phyloP scores from a whole-genome alignment of 2,797 vertebrate species.

The Amblyraja radiata region DNA sequence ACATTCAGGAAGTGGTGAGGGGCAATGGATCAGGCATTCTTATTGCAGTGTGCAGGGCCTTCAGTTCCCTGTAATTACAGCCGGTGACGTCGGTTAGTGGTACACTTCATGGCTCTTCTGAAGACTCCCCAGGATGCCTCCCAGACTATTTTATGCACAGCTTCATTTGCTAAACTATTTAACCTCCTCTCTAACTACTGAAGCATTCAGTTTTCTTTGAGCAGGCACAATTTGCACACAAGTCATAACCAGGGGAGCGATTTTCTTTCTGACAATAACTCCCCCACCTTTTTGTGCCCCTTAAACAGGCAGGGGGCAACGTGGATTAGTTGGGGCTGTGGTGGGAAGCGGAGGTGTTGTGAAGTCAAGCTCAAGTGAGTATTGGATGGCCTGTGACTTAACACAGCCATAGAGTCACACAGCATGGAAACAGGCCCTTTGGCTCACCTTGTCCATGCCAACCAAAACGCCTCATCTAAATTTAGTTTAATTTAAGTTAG shows the following conservation, averaged over 20 bases:
- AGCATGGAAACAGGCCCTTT: too few relatives aligned
- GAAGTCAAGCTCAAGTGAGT: too few relatives aligned
- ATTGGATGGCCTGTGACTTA: not conserved
- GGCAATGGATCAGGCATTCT: not conserved
- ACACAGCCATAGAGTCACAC: too few relatives aligned
- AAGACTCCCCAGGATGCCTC: slow-evolving; percentile 18
- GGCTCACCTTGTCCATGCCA: too few relatives aligned
- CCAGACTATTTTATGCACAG: not conserved
- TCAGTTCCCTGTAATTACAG: slow-evolving; percentile 32
- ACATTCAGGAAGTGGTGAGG: not conserved
- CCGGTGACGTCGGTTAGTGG: not conserved
- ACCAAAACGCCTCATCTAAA: too few relatives aligned
- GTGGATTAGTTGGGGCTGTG: not conserved
- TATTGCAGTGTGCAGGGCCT: not conserved
- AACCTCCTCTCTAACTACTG: too few relatives aligned
- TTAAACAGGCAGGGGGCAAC: not conserved
- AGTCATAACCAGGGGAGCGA: not conserved
- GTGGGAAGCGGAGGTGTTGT: not conserved
- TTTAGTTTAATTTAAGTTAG: too few relatives aligned
- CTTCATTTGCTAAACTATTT: not conserved
- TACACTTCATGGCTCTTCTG: not conserved
- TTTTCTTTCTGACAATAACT: not conserved
- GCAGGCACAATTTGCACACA: not conserved
- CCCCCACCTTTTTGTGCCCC: not conserved
- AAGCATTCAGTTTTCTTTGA: not conserved